A percentile compares a stretch with the other conserved stretches of the same genome.
These are phyloP conservation scores for Salarias fasciatus DNA, from an alignment of 2,797 vertebrate genomes.

Conservation along the genomic window DNA sequence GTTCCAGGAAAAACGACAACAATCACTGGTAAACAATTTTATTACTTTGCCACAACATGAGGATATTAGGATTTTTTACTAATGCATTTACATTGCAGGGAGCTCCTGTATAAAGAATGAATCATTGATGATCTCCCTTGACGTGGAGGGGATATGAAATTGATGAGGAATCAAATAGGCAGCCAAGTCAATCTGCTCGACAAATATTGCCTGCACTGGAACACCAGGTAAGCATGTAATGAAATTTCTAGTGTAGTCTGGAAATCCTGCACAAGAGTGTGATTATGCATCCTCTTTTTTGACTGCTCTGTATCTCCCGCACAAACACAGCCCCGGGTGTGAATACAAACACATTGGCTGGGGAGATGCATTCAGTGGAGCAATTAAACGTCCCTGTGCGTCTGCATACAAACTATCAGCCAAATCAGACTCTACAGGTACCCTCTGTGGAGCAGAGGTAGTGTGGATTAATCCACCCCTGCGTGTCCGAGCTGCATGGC, in stretches of 20 bases:
- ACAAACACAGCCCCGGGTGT: conserved; percentile 65
- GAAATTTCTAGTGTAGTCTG: conserved; percentile 73
- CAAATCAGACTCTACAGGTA: conserved; percentile 82
- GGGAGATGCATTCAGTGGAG: conserved; percentile 77
- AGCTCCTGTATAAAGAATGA: conserved; percentile 62
- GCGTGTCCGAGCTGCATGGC: conserved; percentile 74
- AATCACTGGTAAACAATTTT: conserved; percentile 59
- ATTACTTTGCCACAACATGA: conserved; percentile 55
- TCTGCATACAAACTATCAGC: conserved; percentile 79
- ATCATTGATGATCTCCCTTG: conserved; percentile 76
- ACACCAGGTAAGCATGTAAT: conserved; percentile 80
- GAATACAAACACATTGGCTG: conserved; percentile 65
- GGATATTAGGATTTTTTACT: conserved; percentile 63
- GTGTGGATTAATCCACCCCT: conserved; percentile 78
- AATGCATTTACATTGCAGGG: conserved; percentile 68
- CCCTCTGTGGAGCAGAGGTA: conserved; percentile 69
- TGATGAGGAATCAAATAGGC: conserved; percentile 76
- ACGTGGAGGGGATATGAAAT: conserved; percentile 70
- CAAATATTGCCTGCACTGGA: conserved; percentile 70
- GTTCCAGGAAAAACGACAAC: conserved; percentile 52
- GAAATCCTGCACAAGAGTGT: conserved; percentile 68
- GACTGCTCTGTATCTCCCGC: conserved; percentile 62
- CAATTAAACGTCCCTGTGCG: conserved; percentile 80
- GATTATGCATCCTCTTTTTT: conserved; percentile 72
- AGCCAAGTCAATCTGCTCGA: conserved; percentile 72